Percentiles rank a stretch among this genome's conserved stretches.
Evolutionary conservation across 1,140 invertebrate genomes (phyloP).

Genomic region (Dufourea novaeangliae): DNA sequence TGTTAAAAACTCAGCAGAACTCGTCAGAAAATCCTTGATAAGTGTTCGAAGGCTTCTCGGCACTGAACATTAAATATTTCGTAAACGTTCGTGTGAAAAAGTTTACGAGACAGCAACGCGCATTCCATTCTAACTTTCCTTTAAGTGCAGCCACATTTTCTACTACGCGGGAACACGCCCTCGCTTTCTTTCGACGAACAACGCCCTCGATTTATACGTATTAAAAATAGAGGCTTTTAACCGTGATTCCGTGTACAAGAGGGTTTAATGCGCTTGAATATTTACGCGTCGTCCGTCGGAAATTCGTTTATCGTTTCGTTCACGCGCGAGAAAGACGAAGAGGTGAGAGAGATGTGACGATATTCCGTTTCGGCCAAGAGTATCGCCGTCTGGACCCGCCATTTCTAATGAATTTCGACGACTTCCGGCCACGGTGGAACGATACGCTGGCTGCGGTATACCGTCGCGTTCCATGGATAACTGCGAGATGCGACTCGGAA

Average conservation of each 20-base stretch:
- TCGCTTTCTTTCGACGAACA: background rate
- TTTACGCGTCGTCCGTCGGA: conserved; percentile 29
- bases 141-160: conserved; percentile 16
- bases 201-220: conserved; percentile 36
- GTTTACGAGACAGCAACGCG: too few relatives aligned
- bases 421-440: conserved; percentile 29
- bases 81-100: too few relatives aligned
- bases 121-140: conserved; percentile 14
- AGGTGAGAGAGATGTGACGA: conserved; percentile 21
- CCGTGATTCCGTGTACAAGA: conserved; percentile 1
- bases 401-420: conserved; percentile 46
- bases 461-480: background rate
- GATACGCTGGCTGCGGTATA: conserved; percentile 9
- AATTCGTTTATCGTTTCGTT: conserved; percentile 1
- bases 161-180: too few relatives aligned
- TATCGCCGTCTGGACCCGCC: conserved; percentile 20
- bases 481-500: background rate
- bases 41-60: too few relatives aligned
- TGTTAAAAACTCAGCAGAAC: too few relatives aligned
- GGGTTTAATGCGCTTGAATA: conserved; percentile 36
- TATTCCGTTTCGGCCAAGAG: conserved; percentile 37
- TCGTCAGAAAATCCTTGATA: too few relatives aligned
- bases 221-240: conserved; percentile 51
- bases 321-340: background rate
- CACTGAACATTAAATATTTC: too few relatives aligned